Conservation (phyloP, 2,113 vertebrate genomes). For the Brachirus orientalis region DNA sequence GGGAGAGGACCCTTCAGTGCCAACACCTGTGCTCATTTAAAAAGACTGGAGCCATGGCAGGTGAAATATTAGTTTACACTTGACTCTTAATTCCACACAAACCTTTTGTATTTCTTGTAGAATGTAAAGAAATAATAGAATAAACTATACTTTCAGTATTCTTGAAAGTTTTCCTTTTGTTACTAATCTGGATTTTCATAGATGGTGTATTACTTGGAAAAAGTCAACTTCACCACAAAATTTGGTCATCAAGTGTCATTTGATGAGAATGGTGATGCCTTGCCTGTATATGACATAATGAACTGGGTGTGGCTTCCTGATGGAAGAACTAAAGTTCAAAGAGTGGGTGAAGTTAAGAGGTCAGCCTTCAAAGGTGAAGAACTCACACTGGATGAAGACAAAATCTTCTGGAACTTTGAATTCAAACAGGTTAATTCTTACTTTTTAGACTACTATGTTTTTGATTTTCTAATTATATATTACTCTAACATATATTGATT, state of each 20-base stretch:
- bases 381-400: not conserved
- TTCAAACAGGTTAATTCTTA: not conserved
- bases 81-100: not conserved
- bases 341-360: not conserved
- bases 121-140: no score
- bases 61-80: not conserved
- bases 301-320: not conserved
- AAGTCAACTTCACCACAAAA: not conserved
- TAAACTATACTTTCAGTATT: no score
- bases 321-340: not conserved
- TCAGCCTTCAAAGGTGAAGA: not conserved
- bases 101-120: no score
- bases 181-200: not conserved
- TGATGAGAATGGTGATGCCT: not conserved
- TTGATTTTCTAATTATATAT: no score
- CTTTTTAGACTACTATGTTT: no score
- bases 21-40: not conserved
- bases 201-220: not conserved
- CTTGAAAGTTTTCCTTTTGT: no score
- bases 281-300: not conserved
- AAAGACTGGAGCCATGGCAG: not conserved
- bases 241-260: not conserved
- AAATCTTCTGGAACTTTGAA: not conserved
- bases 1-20: not conserved
- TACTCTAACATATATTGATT: not conserved